These are phyloP conservation scores for Gymnocheta viridis DNA, from an alignment of 2,888 invertebrate genomes.

Conservation along the genomic window DNA sequence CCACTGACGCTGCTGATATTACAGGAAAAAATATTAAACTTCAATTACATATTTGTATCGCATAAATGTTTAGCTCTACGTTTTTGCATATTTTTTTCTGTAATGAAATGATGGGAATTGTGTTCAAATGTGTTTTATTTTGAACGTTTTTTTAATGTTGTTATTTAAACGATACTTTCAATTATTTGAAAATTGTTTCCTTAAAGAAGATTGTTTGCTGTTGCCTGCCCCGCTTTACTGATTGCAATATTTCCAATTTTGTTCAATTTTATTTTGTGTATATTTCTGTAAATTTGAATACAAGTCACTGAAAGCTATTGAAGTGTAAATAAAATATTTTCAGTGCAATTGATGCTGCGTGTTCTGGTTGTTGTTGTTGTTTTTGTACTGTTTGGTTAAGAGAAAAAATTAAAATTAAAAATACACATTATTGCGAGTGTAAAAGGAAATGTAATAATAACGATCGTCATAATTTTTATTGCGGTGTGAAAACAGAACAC, in stretches of 20 bases:
- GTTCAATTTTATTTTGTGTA: neutral
- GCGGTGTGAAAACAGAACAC: no score
- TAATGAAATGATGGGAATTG: conserved; percentile 31
- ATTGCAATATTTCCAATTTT: conserved; percentile 23
- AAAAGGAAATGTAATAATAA: conserved; percentile 44
- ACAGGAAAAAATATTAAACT: neutral
- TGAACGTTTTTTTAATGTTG: neutral
- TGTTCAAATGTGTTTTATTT: conserved; percentile 36
- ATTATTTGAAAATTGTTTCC: conserved; percentile 55
- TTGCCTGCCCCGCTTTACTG: conserved; percentile 18
- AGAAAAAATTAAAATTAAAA: neutral
- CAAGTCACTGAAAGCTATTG: conserved; percentile 45
- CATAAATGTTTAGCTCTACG: conserved; percentile 4
- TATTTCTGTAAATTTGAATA: conserved; percentile 31
- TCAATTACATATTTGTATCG: conserved; percentile 16
- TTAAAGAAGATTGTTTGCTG: conserved; percentile 48
- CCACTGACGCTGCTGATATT: neutral
- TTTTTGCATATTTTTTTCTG: neutral
- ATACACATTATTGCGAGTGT: neutral
- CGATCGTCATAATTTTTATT: neutral
- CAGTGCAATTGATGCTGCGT: conserved; percentile 48
- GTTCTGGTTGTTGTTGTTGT: neutral
- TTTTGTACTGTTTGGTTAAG: neutral
- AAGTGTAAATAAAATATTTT: conserved; percentile 59
- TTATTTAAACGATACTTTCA: conserved; percentile 52